Percentiles rank a stretch among this genome's conserved stretches.
These are phyloP conservation scores for Amia ocellicauda DNA, from an alignment of 2,113 vertebrate species.

Conservation along the genomic window DNA sequence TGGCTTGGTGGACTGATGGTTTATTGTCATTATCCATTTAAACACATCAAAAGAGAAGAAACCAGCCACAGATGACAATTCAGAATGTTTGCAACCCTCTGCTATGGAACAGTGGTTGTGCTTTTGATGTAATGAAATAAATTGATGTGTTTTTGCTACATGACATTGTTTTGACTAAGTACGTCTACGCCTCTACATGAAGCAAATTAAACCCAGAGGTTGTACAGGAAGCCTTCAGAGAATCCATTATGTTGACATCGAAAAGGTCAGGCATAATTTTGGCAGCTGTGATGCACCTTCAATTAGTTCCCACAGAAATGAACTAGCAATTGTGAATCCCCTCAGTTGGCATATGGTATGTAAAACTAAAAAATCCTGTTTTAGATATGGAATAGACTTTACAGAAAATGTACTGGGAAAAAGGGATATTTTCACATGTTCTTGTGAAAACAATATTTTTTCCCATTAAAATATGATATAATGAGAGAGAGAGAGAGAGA, in stretches of 20 bases:
- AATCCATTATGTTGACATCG: neutral
- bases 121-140: neutral
- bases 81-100: too few species aligned
- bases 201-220: slow-evolving; percentile 13
- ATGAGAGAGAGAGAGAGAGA: too few species aligned
- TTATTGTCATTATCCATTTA: too few species aligned
- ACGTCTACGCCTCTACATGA: neutral
- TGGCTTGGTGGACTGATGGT: too few species aligned
- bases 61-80: too few species aligned
- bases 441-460: too few species aligned
- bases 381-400: too few species aligned
- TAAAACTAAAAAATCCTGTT: neutral
- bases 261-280: slow-evolving; percentile 41
- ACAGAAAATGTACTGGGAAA: neutral
- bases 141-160: neutral
- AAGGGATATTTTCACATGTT: too few species aligned
- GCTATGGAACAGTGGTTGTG: too few species aligned
- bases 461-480: too few species aligned
- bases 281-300: slow-evolving; percentile 40
- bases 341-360: neutral
- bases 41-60: too few species aligned
- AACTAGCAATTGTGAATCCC: slow-evolving; percentile 13
- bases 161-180: neutral
- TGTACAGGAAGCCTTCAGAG: neutral
- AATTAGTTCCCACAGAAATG: slow-evolving; percentile 33